phyloP scores from a whole-genome alignment of 2,888 invertebrate genomes.

The Oscheius sp. region DNA sequence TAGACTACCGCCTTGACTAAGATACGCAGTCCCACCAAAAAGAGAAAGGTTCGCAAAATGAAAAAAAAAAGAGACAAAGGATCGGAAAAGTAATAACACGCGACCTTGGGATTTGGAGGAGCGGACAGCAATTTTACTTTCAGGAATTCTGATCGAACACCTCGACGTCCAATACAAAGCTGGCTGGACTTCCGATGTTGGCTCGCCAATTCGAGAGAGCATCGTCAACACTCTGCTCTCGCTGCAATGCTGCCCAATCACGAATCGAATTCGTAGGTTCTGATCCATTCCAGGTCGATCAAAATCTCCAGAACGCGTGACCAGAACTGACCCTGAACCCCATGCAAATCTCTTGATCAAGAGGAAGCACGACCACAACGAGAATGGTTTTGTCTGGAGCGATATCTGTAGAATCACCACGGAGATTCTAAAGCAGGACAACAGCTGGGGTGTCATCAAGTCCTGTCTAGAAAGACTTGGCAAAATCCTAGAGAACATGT shows the following conservation, averaged over 20 bases:
- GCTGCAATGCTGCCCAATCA: conserved; percentile 45
- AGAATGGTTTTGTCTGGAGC: conserved; percentile 44
- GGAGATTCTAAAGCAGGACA: conserved; percentile 16
- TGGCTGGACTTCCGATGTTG: conserved; percentile 37
- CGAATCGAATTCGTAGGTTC: conserved; percentile 40
- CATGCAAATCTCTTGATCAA: conserved; percentile 31
- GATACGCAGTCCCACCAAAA: too few relatives aligned
- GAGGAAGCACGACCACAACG: conserved; percentile 3
- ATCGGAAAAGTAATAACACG: too few relatives aligned
- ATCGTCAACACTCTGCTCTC: conserved; percentile 48
- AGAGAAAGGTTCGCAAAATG: too few relatives aligned
- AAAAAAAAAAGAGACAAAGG: too few relatives aligned
- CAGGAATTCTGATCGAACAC: conserved; percentile 39
- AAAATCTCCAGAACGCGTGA: conserved; percentile 5
- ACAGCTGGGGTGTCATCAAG: conserved; percentile 35
- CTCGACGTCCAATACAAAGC: conserved; percentile 43
- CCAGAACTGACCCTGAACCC: conserved; percentile 12
- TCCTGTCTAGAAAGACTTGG: conserved; percentile 40
- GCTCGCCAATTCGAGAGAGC: conserved; percentile 40
- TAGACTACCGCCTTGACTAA: too few relatives aligned
- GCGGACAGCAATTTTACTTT: background rate
- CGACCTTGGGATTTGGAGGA: too few relatives aligned
- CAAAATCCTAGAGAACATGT: conserved; percentile 47
- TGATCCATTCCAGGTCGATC: background rate
- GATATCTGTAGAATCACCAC: conserved; percentile 43